A percentile compares a stretch with the other conserved stretches of the same genome.
phyloP scores from a whole-genome alignment of 1,140 invertebrate genomes.

The Brachionus asplanchnoidis region DNA sequence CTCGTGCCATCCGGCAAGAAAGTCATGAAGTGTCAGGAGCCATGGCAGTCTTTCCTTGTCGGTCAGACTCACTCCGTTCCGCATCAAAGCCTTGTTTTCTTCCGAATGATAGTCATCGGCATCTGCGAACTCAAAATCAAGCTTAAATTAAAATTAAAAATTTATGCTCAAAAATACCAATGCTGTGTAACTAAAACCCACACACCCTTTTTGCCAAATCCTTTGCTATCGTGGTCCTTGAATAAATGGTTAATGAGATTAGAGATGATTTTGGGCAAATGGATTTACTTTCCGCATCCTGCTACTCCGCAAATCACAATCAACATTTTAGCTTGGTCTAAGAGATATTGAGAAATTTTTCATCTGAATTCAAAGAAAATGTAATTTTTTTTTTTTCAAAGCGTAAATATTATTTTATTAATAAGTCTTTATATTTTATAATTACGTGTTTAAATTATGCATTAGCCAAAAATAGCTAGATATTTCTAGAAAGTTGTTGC shows the following conservation, averaged over 20 bases:
- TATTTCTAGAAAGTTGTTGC: not conserved
- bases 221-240: not conserved
- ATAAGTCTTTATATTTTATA: not conserved
- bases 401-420: not conserved
- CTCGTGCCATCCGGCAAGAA: not conserved
- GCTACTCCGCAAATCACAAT: constrained; percentile 10
- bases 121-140: constrained; percentile 48
- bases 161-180: not conserved
- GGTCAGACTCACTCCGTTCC: constrained; percentile 47
- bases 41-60: constrained; percentile 50
- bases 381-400: not conserved
- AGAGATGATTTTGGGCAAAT: not conserved
- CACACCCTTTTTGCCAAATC: constrained; percentile 4
- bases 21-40: constrained; percentile 46
- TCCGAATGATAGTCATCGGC: constrained; percentile 51
- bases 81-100: constrained; percentile 50
- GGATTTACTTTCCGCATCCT: constrained; percentile 11
- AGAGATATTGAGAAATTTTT: not conserved
- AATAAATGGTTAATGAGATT: not conserved
- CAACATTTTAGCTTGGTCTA: not conserved
- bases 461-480: not conserved
- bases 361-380: not conserved
- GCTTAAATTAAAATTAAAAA: constrained; percentile 43
- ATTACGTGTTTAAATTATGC: constrained; percentile 14
- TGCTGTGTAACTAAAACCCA: not conserved